Percentiles rank a stretch among this genome's conserved stretches.
Evolutionary conservation across 2,113 vertebrate genomes (phyloP).

Genomic region (Herpailurus yagouaroundi): DNA sequence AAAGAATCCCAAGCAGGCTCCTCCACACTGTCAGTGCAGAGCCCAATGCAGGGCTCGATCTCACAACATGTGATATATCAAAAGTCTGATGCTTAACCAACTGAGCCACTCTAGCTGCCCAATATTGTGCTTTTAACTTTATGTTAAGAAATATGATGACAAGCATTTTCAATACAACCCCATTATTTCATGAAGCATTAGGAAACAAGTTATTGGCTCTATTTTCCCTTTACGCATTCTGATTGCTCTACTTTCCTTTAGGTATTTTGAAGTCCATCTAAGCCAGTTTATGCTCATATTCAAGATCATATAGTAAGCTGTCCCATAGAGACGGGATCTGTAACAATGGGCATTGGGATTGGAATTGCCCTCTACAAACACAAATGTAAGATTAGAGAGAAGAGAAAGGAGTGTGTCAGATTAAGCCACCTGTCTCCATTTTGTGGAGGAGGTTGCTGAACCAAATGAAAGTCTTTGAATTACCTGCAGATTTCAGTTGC

Average conservation of each 20-base stretch:
- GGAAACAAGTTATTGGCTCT: not conserved
- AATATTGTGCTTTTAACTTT: not conserved
- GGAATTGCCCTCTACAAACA: not conserved
- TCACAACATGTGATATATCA: too few species aligned
- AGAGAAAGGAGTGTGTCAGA: not conserved
- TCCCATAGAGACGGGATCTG: not conserved
- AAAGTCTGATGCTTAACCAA: too few species aligned
- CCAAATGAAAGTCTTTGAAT: not conserved
- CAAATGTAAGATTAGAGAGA: not conserved
- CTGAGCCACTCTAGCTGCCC: too few species aligned
- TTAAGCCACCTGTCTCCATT: not conserved
- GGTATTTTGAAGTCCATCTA: not conserved
- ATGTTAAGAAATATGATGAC: not conserved
- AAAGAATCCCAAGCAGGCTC: too few species aligned
- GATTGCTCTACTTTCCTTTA: not conserved
- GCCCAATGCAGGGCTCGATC: too few species aligned
- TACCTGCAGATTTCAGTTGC: not conserved
- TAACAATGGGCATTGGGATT: not conserved
- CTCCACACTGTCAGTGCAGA: too few species aligned
- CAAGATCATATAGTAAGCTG: not conserved
- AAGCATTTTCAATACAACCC: not conserved
- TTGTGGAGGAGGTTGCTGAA: not conserved
- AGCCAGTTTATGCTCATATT: not conserved
- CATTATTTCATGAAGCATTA: not conserved
- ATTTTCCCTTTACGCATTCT: not conserved